Base-by-base conservation (phyloP, 2,113 vertebrate genomes). In the Crotalus tigris region DNA sequence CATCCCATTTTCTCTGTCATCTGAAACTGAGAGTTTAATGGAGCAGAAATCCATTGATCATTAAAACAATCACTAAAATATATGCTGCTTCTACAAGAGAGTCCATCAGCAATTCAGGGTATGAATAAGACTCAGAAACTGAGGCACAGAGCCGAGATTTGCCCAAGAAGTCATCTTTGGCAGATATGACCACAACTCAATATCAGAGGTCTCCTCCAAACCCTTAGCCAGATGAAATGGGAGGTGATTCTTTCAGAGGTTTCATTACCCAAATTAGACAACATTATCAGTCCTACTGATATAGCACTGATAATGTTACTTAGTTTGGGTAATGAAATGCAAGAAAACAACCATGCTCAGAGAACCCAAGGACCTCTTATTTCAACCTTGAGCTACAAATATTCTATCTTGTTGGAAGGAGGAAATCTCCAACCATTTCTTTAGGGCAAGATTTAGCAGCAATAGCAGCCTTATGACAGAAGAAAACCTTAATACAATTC, bases 1-100 rank as follows among this genome's bases (percentile, higher is more conserved):
- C n/a, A 21, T 54, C 24, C 26, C 2, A 11, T 21, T n/a, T 55
- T 6, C 10, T 23, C 4, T 57, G 0, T 39, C 75, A 90, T 4
- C 1, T 44, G 55, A 75, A 39, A n/a, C 0, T n/a, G 29, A 0
- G 0, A 55, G 33, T 0, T 0, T 21, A 13, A 87, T 85, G 39
- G 3, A 89, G 59, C 26, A 0, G 33, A 89, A 88, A 10, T 0
- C 87, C 87, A 51, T 53, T 0, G 3, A 90, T 87, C 88, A 86
- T 93, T 61, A 54, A 33, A 33, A 75, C 13, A 5, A 33, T 33
- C 64, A 19, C 33, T 75, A 33, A 75, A 75, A 86, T 90, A 44
- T 89, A 33, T 85, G 57, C 85, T 46, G 51, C 44, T 75, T 86
- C 75, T 26, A 29, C 57, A 61, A 90, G 92, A 9, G 4, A 90